phyloP scores from a whole-genome alignment of 2,113 vertebrate genomes.

The Plecturocebus donacophilus region DNA sequence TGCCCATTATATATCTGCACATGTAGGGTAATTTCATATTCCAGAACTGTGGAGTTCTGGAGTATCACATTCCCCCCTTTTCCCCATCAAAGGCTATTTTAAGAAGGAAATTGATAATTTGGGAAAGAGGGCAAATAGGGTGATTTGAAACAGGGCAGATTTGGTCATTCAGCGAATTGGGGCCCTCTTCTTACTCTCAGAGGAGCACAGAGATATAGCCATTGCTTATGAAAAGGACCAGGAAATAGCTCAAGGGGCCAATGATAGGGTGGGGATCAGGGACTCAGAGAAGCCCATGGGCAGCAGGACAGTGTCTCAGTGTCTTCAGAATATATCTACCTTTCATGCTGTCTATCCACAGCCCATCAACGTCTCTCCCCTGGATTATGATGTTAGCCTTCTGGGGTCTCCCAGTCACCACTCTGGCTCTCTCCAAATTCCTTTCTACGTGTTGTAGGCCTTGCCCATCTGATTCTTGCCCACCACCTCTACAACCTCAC shows the following conservation, averaged over 20 bases:
- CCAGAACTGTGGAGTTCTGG: not conserved
- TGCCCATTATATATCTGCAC: not conserved
- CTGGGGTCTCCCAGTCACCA: not conserved
- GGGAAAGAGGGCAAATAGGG: not conserved
- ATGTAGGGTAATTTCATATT: not conserved
- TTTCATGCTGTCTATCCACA: not conserved
- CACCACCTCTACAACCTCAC: not conserved
- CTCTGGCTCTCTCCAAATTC: not conserved
- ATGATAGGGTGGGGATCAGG: too few species aligned
- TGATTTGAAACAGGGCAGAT: not conserved
- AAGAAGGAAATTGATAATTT: not conserved
- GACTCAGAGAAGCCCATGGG: not conserved
- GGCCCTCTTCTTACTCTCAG: not conserved
- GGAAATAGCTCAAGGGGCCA: not conserved
- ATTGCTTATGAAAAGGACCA: not conserved
- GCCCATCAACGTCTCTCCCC: not conserved
- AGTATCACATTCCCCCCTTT: not conserved
- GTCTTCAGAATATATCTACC: not conserved
- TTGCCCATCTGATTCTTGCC: not conserved
- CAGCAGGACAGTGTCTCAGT: not conserved
- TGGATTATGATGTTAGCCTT: not conserved
- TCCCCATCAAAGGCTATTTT: not conserved
- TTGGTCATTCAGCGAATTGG: not conserved
- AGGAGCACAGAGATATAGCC: not conserved
- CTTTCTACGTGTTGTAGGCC: not conserved